phyloP scores from a whole-genome alignment of 2,113 vertebrate species.

The Tenrec ecaudatus region DNA sequence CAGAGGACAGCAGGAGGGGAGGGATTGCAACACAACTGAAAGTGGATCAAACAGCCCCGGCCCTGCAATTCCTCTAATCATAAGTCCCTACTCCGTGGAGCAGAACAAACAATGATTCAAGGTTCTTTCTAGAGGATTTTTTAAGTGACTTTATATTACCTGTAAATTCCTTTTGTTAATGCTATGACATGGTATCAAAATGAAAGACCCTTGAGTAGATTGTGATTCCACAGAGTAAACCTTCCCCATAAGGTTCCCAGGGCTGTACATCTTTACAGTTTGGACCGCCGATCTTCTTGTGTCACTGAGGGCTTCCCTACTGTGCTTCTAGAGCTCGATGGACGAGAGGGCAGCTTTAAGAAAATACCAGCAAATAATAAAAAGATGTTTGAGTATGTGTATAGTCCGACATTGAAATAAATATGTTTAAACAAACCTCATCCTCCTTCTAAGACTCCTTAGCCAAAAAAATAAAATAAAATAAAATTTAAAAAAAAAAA shows the following conservation, averaged over 20 bases:
- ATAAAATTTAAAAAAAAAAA: too few species aligned
- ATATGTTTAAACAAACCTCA: not conserved
- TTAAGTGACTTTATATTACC: not conserved
- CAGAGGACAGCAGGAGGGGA: not conserved
- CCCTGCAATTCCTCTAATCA: not conserved
- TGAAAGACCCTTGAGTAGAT: not conserved
- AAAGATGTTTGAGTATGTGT: not conserved
- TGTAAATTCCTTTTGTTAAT: not conserved
- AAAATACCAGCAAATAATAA: not conserved
- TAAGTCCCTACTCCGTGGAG: not conserved
- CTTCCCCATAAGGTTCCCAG: not conserved
- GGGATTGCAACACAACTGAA: not conserved
- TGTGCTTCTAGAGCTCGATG: not conserved
- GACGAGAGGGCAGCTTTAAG: not conserved
- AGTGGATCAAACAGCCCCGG: not conserved
- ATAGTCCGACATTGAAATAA: not conserved
- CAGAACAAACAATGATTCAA: not conserved
- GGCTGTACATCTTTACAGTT: not conserved
- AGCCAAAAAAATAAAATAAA: not conserved
- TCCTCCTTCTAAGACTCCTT: not conserved
- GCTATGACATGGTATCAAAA: not conserved
- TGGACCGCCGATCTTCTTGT: not conserved
- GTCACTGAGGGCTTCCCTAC: not conserved
- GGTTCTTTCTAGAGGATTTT: not conserved
- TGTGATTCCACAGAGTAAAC: not conserved